phyloP scores from a whole-genome alignment of 2,888 invertebrate genomes.

The Sialis fuliginosa region DNA sequence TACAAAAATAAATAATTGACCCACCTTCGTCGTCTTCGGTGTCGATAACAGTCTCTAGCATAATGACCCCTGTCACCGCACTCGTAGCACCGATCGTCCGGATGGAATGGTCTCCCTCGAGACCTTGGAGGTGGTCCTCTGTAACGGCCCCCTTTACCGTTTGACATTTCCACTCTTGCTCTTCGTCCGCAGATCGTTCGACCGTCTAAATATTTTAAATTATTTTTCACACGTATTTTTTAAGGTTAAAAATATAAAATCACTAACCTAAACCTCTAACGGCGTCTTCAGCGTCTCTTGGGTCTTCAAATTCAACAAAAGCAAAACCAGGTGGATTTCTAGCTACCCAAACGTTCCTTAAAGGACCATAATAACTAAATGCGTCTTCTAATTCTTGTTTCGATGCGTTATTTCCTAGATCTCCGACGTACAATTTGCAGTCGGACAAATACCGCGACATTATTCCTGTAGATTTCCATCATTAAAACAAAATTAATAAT shows the following conservation, averaged over 20 bases:
- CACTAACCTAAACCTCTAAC: slow-evolving; percentile 33
- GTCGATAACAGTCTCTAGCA: slow-evolving; percentile 73
- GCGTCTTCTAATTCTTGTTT: slow-evolving; percentile 88
- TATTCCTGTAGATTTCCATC: slow-evolving; percentile 13
- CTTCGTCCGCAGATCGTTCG: slow-evolving; percentile 76
- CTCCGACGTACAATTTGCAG: slow-evolving; percentile 92
- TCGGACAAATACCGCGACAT: slow-evolving; percentile 70
- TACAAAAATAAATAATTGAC: no score
- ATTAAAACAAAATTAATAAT: no score
- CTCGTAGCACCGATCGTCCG: slow-evolving; percentile 86
- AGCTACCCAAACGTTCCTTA: slow-evolving; percentile 95
- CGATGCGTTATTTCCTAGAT: slow-evolving; percentile 78
- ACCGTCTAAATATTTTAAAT: slow-evolving; percentile 32
- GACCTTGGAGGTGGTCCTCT: slow-evolving; percentile 40
- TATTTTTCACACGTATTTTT: background rate
- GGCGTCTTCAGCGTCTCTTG: slow-evolving; percentile 83
- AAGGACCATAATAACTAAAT: slow-evolving; percentile 80
- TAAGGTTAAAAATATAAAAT: background rate
- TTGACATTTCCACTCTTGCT: slow-evolving; percentile 83
- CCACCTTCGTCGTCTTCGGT: slow-evolving; percentile 33
- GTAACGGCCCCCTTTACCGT: slow-evolving; percentile 47
- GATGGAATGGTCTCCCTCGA: slow-evolving; percentile 60
- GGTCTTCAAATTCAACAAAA: slow-evolving; percentile 87
- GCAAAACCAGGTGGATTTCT: slow-evolving; percentile 91
- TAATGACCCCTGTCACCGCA: slow-evolving; percentile 90